Percentiles rank a stretch among this genome's conserved stretches.
Conservation (phyloP, 2,797 vertebrate species). For the Balearica regulorum region DNA sequence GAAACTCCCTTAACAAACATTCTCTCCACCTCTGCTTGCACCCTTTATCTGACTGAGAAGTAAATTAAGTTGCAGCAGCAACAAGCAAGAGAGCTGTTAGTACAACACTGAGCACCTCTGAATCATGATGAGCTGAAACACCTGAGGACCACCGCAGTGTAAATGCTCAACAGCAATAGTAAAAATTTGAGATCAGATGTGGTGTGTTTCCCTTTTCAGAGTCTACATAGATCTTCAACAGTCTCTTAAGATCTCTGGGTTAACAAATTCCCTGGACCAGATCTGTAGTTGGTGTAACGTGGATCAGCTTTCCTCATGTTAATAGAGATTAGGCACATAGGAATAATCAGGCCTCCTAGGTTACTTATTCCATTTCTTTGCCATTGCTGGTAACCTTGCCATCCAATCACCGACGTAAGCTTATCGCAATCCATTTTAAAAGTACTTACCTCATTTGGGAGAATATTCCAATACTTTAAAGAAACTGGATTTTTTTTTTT, state of each 20-base stretch:
- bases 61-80: neutral
- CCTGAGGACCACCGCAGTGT: neutral
- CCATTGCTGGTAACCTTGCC: neutral
- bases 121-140: neutral
- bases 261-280: neutral
- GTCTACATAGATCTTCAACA: neutral
- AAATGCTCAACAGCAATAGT: neutral
- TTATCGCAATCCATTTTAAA: neutral
- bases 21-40: constrained; percentile 14
- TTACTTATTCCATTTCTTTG: neutral
- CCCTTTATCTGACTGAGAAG: constrained; percentile 11
- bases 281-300: neutral
- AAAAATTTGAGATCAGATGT: neutral
- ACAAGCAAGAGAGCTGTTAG: neutral
- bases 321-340: neutral
- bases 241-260: neutral
- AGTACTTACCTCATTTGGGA: neutral
- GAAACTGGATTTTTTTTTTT: neutral
- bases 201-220: neutral
- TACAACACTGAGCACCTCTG: neutral
- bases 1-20: constrained; percentile 6
- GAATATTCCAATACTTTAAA: neutral
- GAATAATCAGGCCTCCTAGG: neutral
- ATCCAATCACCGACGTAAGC: neutral
- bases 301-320: neutral